Conservation (phyloP, 2,888 invertebrate species). For the Agrilus cyanescens region DNA sequence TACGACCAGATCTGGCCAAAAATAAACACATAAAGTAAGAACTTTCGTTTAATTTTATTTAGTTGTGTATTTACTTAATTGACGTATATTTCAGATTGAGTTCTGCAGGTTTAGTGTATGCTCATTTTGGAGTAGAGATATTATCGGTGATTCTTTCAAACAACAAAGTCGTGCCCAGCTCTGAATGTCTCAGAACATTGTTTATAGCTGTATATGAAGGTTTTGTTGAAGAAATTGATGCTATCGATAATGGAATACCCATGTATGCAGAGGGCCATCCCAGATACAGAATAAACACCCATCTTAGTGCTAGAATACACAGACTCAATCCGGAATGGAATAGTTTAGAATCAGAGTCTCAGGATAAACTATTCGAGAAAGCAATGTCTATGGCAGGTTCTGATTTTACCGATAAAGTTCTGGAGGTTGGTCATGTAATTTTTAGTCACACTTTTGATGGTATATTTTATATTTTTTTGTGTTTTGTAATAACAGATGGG, state of each 20-base stretch:
- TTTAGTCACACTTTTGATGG: not conserved
- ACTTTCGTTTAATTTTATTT: not conserved
- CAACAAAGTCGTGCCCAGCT: conserved; percentile 34
- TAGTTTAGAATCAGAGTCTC: conserved; percentile 36
- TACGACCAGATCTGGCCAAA: conserved; percentile 48
- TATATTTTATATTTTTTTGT: not conserved
- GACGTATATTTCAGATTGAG: conserved; percentile 57
- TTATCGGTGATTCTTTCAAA: conserved; percentile 46
- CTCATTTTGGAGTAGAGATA: conserved; percentile 76
- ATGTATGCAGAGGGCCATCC: conserved; percentile 60
- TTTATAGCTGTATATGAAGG: conserved; percentile 69
- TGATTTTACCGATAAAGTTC: conserved; percentile 64
- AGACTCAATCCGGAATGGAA: conserved; percentile 82
- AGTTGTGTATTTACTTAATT: not conserved
- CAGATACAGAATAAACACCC: conserved; percentile 65
- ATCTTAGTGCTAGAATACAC: conserved; percentile 63
- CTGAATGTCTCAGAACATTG: conserved; percentile 43
- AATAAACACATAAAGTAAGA: conserved; percentile 47
- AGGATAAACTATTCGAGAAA: conserved; percentile 55
- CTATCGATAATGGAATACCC: conserved; percentile 91
- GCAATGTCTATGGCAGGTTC: conserved; percentile 67
- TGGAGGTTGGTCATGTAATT: conserved; percentile 23
- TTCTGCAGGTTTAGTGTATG: conserved; percentile 88
- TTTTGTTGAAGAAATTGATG: conserved; percentile 90
- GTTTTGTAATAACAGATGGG: conserved; percentile 38